Percentiles rank a stretch among this genome's conserved stretches.
Evolutionary conservation across 2,113 vertebrate species (phyloP).

Genomic region (Terrapene triunguis): DNA sequence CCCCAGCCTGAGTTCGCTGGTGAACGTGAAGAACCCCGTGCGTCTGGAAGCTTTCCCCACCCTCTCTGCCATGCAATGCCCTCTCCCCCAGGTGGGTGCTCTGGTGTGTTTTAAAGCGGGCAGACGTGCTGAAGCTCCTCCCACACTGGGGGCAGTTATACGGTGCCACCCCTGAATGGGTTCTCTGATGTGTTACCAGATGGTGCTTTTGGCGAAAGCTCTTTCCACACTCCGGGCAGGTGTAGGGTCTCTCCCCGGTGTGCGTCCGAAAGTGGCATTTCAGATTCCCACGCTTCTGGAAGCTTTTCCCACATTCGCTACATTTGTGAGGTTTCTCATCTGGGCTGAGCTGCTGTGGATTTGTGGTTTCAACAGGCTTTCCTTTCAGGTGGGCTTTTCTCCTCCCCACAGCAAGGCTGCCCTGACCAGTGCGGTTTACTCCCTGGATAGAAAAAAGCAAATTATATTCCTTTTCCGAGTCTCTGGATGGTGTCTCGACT

Average conservation of each 20-base stretch:
- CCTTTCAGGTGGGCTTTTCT: neutral
- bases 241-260: no score
- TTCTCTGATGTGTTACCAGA: slow-evolving; percentile 43
- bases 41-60: slow-evolving; percentile 64
- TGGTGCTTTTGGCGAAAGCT: neutral
- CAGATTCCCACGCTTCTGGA: slow-evolving; percentile 17
- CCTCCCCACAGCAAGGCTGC: neutral
- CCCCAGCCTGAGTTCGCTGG: slow-evolving; percentile 60
- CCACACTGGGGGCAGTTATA: slow-evolving; percentile 62
- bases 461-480: neutral
- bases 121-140: slow-evolving; percentile 70
- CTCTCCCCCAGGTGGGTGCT: slow-evolving; percentile 65
- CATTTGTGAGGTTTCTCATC: slow-evolving; percentile 22
- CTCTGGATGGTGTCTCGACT: neutral
- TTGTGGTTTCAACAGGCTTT: neutral
- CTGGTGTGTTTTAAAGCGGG: slow-evolving; percentile 67
- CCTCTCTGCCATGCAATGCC: slow-evolving; percentile 62
- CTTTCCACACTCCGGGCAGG: no score
- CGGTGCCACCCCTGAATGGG: slow-evolving; percentile 66
- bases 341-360: neutral
- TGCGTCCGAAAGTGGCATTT: neutral
- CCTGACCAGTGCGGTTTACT: neutral
- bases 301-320: slow-evolving; percentile 24
- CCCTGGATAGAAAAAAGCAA: neutral
- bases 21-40: slow-evolving; percentile 63